Conservation (phyloP, 2,888 invertebrate genomes). For the Perizoma affinitatum region DNA sequence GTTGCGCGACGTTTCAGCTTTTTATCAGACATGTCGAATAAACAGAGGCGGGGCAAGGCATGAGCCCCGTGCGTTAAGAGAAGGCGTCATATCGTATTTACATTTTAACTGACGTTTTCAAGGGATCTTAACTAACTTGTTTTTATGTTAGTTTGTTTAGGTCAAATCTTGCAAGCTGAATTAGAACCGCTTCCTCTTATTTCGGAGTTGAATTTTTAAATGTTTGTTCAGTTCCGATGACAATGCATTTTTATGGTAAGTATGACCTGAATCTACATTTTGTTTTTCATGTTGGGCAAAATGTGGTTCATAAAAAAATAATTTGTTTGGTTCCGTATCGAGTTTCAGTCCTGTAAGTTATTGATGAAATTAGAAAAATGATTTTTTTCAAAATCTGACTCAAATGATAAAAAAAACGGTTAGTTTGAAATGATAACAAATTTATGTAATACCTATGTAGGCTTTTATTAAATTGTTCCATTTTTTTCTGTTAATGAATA, state of each 20-base stretch:
- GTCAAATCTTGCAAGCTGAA: too few species aligned
- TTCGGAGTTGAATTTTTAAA: too few species aligned
- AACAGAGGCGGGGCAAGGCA: constrained; percentile 16
- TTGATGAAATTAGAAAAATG: background rate
- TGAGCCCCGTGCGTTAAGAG: constrained; percentile 8
- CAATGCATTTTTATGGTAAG: too few species aligned
- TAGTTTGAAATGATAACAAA: too few species aligned
- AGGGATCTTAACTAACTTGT: too few species aligned
- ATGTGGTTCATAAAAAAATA: constrained; percentile 6
- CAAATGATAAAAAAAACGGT: too few species aligned
- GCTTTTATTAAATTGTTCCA: constrained; percentile 16
- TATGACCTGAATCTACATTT: too few species aligned
- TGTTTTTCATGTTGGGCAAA: constrained; percentile 16
- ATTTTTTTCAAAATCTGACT: background rate
- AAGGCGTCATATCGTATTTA: too few species aligned
- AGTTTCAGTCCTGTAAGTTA: background rate
- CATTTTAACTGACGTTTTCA: constrained; percentile 17
- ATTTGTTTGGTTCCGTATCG: background rate
- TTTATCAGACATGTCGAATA: constrained; percentile 29
- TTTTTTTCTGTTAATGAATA: constrained; percentile 12
- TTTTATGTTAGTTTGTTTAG: too few species aligned
- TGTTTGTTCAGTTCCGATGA: too few species aligned
- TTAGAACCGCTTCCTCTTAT: too few species aligned
- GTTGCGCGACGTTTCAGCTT: constrained; percentile 18
- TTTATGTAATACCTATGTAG: background rate